A percentile compares a stretch with the other conserved stretches of the same genome.
Conservation (phyloP, 2,113 vertebrate species). For the Halcyon malimbica region DNA sequence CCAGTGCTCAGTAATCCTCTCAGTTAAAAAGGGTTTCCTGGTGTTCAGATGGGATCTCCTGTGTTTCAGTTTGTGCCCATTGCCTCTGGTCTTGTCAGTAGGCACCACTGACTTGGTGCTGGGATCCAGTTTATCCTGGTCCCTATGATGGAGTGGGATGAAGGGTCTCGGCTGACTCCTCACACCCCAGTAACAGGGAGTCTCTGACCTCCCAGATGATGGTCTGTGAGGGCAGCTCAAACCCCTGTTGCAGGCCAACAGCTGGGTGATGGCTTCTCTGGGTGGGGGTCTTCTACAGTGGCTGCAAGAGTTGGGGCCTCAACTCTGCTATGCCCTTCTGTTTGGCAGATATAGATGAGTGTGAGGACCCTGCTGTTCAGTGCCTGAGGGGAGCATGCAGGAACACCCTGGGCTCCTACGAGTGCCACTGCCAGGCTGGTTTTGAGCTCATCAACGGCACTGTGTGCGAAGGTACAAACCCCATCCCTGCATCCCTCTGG, state of each 20-base stretch:
- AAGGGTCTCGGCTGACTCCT: background rate
- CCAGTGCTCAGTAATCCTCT: background rate
- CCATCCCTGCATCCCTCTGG: background rate
- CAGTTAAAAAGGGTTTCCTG: background rate
- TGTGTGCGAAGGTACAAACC: conserved; percentile 55
- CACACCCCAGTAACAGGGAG: background rate
- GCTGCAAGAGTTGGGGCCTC: background rate
- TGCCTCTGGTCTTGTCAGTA: background rate
- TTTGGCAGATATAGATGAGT: conserved; percentile 80
- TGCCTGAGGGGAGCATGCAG: conserved; percentile 77
- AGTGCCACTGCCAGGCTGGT: conserved; percentile 79
- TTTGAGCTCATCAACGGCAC: conserved; percentile 75
- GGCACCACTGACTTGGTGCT: background rate
- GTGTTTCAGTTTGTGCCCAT: background rate
- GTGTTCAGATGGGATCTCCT: background rate
- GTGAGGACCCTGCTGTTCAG: conserved; percentile 64
- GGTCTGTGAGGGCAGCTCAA: background rate
- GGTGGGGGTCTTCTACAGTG: background rate
- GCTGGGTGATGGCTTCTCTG: background rate
- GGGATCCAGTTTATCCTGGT: background rate
- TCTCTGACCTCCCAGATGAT: background rate
- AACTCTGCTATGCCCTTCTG: conserved; percentile 12
- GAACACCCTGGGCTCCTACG: conserved; percentile 81
- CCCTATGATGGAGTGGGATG: background rate
- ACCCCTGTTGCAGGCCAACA: background rate